Base-by-base conservation (phyloP, 2,797 vertebrate species). In the Valencia hispanica region DNA sequence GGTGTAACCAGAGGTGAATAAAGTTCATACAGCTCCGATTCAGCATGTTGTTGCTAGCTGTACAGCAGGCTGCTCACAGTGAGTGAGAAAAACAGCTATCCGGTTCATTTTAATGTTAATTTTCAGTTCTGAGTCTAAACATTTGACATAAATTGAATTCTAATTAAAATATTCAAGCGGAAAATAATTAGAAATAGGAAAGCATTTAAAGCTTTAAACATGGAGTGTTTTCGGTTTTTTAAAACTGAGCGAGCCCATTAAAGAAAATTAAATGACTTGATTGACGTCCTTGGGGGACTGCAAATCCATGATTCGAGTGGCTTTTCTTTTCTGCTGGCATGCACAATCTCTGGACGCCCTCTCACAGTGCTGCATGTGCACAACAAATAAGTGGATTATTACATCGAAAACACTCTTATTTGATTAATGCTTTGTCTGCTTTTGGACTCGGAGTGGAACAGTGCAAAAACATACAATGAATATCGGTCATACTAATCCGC, bases 391-490 rank as follows among this genome's bases (percentile, higher is more conserved):
- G 78, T 51, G 79, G 85, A 87, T 89, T 88, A 91, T 91, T 92
- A 82, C 74, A 90, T 90, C 88, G 78, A 72, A 88, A 90, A 88
- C 85, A 80, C 45, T 63, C 70, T 12, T 87, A 79, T 90, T 70
- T 79, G 86, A 92, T 84, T 87, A 88, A 86, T 89, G 91, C 90
- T 90, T 91, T 85, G 88, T 89, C 87, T 90, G 93, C 92, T 84
- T 77, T 89, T 88, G 87, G 73, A 78, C 85, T 70, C 6, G 0
- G 43, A 50, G 78, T 84, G 77, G 68, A 84, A 75, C 75, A 61
- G 70, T 70, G 79, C 85, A 88, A 81, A 80, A 85, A 86, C 81
- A 88, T 72, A 86, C 78, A 79, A 77, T 85, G 83, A 85, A 78
- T 88, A 90, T 82, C 85, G 81, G 78, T 84, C 83, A 77, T 70